These are phyloP conservation scores for Polydrusus tereticollis DNA, from an alignment of 2,888 invertebrate genomes.

Conservation along the genomic window DNA sequence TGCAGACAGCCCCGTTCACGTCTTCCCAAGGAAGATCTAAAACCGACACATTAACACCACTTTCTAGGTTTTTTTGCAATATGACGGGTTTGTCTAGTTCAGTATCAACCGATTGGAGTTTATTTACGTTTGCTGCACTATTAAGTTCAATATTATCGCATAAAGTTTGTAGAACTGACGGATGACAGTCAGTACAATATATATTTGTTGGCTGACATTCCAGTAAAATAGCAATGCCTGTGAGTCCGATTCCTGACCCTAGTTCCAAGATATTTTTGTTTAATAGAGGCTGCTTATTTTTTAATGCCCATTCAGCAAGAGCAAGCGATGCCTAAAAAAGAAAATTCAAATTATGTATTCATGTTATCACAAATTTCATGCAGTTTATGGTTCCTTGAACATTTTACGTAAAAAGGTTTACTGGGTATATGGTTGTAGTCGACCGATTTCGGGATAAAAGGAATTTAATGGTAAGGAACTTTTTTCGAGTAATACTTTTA, in stretches of 20 bases:
- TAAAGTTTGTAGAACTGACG: constrained; percentile 74
- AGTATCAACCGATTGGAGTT: neutral
- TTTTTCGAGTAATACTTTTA: no score
- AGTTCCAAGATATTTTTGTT: constrained; percentile 78
- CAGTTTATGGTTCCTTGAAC: no score
- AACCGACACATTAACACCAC: constrained; percentile 51
- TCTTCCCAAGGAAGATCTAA: constrained; percentile 70
- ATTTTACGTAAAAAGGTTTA: no score
- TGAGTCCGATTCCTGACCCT: constrained; percentile 83
- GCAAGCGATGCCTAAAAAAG: constrained; percentile 76
- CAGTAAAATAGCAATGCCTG: constrained; percentile 75
- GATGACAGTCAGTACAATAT: constrained; percentile 79
- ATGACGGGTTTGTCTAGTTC: neutral
- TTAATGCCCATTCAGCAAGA: constrained; percentile 78
- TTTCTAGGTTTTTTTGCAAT: constrained; percentile 1
- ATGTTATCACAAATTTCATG: no score
- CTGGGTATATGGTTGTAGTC: no score
- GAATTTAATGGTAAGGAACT: no score
- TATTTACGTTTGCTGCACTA: constrained; percentile 60
- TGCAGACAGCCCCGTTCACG: constrained; percentile 61
- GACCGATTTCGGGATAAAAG: no score
- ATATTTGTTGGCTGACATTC: constrained; percentile 71
- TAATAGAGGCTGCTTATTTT: constrained; percentile 69
- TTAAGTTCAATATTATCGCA: constrained; percentile 76
- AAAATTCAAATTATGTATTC: neutral